Evolutionary conservation across 2,888 invertebrate species (phyloP).

Genomic region (Parthenolecanium corni): DNA sequence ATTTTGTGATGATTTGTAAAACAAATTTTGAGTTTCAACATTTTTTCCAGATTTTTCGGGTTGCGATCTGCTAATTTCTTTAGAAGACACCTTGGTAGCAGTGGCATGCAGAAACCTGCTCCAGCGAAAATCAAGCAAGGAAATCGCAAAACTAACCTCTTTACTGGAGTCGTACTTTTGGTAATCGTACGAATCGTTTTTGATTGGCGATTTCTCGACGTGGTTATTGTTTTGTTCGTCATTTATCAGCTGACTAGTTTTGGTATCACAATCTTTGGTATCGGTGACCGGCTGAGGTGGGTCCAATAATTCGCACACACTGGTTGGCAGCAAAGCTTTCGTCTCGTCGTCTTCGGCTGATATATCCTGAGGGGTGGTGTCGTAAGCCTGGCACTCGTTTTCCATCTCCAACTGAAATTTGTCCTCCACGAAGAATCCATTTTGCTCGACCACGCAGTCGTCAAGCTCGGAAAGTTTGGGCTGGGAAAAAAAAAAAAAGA

Average conservation of each 20-base stretch:
- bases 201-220: slow-evolving; percentile 13
- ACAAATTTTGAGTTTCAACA: too few relatives aligned
- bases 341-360: background rate
- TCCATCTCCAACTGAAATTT: slow-evolving; percentile 6
- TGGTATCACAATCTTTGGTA: slow-evolving; percentile 8
- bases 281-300: slow-evolving; percentile 1
- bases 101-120: too few relatives aligned
- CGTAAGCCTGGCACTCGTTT: background rate
- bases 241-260: slow-evolving; percentile 17
- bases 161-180: slow-evolving; percentile 11
- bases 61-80: too few relatives aligned
- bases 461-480: slow-evolving; percentile 6
- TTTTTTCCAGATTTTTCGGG: too few relatives aligned
- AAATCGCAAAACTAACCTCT: slow-evolving; percentile 13
- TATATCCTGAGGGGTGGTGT: slow-evolving; percentile 1
- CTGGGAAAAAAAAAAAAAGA: background rate
- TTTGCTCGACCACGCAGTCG: slow-evolving; percentile 12
- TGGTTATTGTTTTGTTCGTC: slow-evolving; percentile 11
- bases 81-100: too few relatives aligned
- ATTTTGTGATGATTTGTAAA: too few relatives aligned
- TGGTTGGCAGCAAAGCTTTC: slow-evolving; percentile 3
- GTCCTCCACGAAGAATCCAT: slow-evolving; percentile 6
- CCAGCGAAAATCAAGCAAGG: too few relatives aligned
- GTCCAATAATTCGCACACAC: slow-evolving; percentile 8
- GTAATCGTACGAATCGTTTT: slow-evolving; percentile 15